Percentiles rank a stretch among this genome's conserved stretches.
Conservation (phyloP, 2,113 vertebrate species). For the Bos indicus region DNA sequence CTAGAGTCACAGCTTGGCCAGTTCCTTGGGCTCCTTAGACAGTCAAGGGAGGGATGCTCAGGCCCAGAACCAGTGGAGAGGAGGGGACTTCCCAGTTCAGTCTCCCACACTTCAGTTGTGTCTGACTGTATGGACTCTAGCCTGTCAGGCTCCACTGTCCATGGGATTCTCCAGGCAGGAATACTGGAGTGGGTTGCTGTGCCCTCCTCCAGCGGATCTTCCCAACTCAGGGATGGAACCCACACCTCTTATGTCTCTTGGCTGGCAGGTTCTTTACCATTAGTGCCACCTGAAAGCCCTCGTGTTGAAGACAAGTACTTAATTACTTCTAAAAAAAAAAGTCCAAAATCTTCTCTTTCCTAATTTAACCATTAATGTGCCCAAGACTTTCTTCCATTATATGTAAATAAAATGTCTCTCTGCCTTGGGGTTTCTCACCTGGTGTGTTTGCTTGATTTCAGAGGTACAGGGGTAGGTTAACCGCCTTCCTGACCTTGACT, state of each 20-base stretch:
- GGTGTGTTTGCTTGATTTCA: neutral
- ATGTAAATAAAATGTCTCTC: neutral
- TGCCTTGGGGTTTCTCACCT: neutral
- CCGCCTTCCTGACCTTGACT: neutral
- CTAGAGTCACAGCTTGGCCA: rapidly evolving
- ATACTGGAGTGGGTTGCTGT: neutral
- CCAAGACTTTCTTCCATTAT: neutral
- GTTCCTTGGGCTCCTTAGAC: neutral
- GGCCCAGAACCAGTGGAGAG: neutral
- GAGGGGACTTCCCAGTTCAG: neutral
- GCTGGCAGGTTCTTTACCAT: neutral
- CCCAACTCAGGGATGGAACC: neutral
- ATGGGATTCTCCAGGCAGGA: neutral
- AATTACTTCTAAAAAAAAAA: slow-evolving; percentile 3
- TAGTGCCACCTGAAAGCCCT: neutral
- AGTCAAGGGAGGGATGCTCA: neutral
- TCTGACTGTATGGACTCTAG: neutral
- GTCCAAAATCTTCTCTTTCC: neutral
- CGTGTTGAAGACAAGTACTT: neutral
- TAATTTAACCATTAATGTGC: neutral
- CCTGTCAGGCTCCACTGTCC: neutral
- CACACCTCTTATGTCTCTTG: neutral
- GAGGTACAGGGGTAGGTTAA: neutral
- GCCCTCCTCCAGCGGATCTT: neutral
- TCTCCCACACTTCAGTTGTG: neutral